Evolutionary conservation across 2,888 invertebrate species (phyloP), one percentile per base, ranked within the genome.

Genomic region (Dorcus hopei): DNA sequence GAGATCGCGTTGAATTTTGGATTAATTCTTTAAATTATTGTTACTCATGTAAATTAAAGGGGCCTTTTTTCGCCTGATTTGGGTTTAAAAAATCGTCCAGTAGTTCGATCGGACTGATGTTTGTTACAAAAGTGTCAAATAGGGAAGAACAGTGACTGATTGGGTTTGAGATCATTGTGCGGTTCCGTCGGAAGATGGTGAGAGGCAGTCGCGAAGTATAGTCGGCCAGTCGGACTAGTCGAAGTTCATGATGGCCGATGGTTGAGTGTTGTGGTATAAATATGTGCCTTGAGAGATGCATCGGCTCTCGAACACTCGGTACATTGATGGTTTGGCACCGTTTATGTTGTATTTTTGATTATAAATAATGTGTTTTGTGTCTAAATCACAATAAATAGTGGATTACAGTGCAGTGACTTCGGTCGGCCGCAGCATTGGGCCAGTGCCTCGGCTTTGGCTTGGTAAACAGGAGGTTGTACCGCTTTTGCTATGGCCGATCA

Each of bases 401-500:
- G 71, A 72, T 71, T 70, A 69, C 69, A 74, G 74, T 73, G 74
- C 70, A 72, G 72, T 71, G 72, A 73, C 72, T 75, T 73, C 73
- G 74, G 72, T 76, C 74, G 72, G 75, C 75, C 74, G 74, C 74
- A 73, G 74, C 74, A 74, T 74, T 73, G 74, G 75, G 73, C 75
- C 76, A 74, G 74, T 74, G 74, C 81, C 83, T 83, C 83, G 84
- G 84, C 81, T 83, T 83, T 83, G 83, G 83, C 82, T 83, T 83
- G 82, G 80, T 38, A 26, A 38, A 85, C 85, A 85, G 83, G 82
- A 74, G 74, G 75, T 72, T 72, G 72, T 67, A 67, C 67, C 65
- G 63, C 66, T 70, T 71, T 70, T 72, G 73, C 74, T 72, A 95
- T 95, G 95, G 93, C 93, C 85, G 95, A 95, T 87, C 92, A 92